phyloP scores from a whole-genome alignment of 2,797 vertebrate genomes.

The Danionella dracula region DNA sequence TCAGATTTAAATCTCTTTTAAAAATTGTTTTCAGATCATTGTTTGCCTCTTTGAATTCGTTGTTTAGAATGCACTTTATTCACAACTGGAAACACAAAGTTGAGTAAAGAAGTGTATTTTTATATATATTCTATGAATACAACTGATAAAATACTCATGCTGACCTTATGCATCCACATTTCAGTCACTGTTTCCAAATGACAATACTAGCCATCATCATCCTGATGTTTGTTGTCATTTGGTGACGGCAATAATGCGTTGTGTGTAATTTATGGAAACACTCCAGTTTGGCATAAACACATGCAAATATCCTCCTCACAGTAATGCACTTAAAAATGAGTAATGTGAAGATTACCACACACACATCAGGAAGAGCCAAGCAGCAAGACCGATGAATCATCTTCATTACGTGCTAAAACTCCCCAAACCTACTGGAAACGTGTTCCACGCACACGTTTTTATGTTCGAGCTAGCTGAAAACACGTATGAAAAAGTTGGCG shows the following conservation, averaged over 20 bases:
- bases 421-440: constrained; percentile 25
- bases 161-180: background rate
- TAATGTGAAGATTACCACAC: constrained; percentile 55
- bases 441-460: constrained; percentile 30
- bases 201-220: constrained; percentile 61
- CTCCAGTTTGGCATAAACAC: constrained; percentile 64
- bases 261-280: constrained; percentile 66
- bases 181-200: background rate
- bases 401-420: constrained; percentile 34
- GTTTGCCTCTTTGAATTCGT: too few relatives aligned
- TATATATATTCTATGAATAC: too few relatives aligned
- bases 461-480: constrained; percentile 24
- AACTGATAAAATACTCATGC: constrained; percentile 18
- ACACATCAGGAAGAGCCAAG: constrained; percentile 23
- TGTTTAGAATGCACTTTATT: too few relatives aligned
- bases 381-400: constrained; percentile 27
- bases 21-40: too few relatives aligned
- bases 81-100: too few relatives aligned
- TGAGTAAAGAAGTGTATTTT: too few relatives aligned
- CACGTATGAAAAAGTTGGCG: constrained; percentile 29
- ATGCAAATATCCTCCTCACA: constrained; percentile 55
- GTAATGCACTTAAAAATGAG: constrained; percentile 68
- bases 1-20: too few relatives aligned
- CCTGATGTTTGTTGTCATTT: constrained; percentile 63
- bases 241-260: constrained; percentile 50